These are phyloP conservation scores for Scaptomyza flava DNA, from an alignment of 2,888 invertebrate species.

Conservation along the genomic window DNA sequence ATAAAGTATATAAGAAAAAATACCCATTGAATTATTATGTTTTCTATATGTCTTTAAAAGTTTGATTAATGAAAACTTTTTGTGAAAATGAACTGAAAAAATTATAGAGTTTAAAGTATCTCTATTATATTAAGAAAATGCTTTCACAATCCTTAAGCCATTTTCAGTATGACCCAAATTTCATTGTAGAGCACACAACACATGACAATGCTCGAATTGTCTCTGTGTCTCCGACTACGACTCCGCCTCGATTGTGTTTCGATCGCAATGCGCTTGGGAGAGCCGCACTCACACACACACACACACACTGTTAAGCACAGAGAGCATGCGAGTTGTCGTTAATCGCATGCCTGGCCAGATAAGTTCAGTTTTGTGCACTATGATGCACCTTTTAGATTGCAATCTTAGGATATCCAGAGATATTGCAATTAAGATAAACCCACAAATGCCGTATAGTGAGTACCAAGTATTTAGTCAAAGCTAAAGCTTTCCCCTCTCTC, in stretches of 20 bases:
- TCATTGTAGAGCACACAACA: slow-evolving; percentile 38
- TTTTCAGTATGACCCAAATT: not conserved
- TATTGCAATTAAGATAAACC: slow-evolving; percentile 78
- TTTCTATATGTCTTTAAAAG: too few relatives aligned
- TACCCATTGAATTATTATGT: too few relatives aligned
- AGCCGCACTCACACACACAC: slow-evolving; percentile 35
- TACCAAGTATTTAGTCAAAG: slow-evolving; percentile 48
- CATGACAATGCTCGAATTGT: slow-evolving; percentile 63
- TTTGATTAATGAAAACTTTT: too few relatives aligned
- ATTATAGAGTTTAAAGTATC: too few relatives aligned
- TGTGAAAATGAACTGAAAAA: too few relatives aligned
- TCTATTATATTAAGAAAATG: too few relatives aligned
- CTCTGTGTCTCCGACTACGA: slow-evolving; percentile 45
- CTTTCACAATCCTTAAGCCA: not conserved
- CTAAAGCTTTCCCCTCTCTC: not conserved
- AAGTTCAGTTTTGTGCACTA: slow-evolving; percentile 72
- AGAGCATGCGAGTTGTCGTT: slow-evolving; percentile 19
- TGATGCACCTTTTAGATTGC: slow-evolving; percentile 71
- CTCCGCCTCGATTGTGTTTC: slow-evolving; percentile 59
- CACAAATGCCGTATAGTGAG: slow-evolving; percentile 47
- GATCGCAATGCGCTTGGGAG: slow-evolving; percentile 61
- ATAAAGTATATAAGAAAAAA: not conserved
- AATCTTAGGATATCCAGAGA: slow-evolving; percentile 70
- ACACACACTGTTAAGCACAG: slow-evolving; percentile 2
- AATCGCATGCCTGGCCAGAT: slow-evolving; percentile 61